Evolutionary conservation across 2,113 vertebrate species (phyloP), one percentile per base, ranked within the genome.

Genomic region (Leiothrix lutea): DNA sequence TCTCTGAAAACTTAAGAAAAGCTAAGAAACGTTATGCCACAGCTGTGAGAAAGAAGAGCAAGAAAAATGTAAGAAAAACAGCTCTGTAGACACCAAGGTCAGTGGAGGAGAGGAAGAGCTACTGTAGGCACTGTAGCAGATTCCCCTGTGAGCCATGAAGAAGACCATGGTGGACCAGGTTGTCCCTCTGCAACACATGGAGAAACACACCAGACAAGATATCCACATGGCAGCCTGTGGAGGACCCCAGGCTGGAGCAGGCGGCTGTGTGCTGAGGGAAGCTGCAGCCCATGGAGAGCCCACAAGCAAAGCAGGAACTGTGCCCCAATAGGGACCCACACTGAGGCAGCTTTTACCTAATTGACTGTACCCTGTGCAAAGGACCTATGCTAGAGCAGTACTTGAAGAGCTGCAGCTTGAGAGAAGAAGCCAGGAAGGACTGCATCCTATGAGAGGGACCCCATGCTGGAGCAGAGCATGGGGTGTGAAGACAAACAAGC

Each of bases 1-100:
- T 74, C 47, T 51, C 18, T 56, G 62, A 83, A 92, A 86, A 83
- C 8, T 51, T 50, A 38, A 57, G 35, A 65, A 89, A 89, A 54
- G 4, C 28, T 79, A 45, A 71, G 42, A 67, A 23, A 50, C 1
- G 4, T 45, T 47, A 54, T 0, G 0, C 11, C 47, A 58, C 35
- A 72, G 26, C 53, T 64, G 12, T 2, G 1, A 71, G 44, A 75
- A 31, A 58, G 29, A 64, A 51, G 15, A 80, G 5, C 12, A 75
- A 47, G 35, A 51, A 61, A 72, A 81, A 35, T 7, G 1, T 40
- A n/a, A 58, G 50, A 73, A 20, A 81, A 80, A 71, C 18, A 72
- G 38, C 11, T 45, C 29, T 77, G 44, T 38, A 72, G 64, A 51
- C 19, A 60, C 10, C 19, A 64, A 48, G 11, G 14, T 38, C 40